phyloP scores from a whole-genome alignment of 1,140 invertebrate genomes.

The Ceratitis capitata region DNA sequence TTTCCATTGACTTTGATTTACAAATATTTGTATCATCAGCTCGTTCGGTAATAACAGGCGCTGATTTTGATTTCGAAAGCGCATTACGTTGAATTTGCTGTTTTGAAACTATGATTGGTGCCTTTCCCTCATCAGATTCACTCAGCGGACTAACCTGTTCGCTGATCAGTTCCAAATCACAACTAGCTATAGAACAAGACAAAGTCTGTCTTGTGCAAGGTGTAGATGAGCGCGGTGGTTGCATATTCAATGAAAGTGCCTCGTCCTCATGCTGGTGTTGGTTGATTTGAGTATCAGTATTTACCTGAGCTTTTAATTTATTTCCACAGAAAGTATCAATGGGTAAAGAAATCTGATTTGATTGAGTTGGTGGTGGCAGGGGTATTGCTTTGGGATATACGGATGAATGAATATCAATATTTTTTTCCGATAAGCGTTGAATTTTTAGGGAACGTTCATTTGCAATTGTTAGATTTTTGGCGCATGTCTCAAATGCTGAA shows the following conservation, averaged over 20 bases:
- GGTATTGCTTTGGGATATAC: slow-evolving; percentile 49
- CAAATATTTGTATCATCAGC: slow-evolving; percentile 8
- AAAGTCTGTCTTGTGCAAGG: slow-evolving; percentile 54
- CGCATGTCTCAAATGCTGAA: neutral
- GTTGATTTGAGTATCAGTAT: neutral
- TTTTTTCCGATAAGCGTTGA: slow-evolving; percentile 28
- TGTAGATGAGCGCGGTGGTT: slow-evolving; percentile 58
- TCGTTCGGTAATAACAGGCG: neutral
- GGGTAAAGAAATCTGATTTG: neutral
- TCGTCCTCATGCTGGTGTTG: slow-evolving; percentile 48
- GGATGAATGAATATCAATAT: slow-evolving; percentile 15
- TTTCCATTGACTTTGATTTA: slow-evolving; percentile 31
- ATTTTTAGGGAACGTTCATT: slow-evolving; percentile 11
- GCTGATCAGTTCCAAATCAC: slow-evolving; percentile 52
- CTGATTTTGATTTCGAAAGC: slow-evolving; percentile 20
- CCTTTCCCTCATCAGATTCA: slow-evolving; percentile 38
- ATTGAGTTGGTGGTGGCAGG: slow-evolving; percentile 40
- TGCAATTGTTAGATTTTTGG: neutral
- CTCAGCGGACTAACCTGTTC: slow-evolving; percentile 46
- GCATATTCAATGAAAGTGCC: slow-evolving; percentile 52
- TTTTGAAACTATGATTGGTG: neutral
- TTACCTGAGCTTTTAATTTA: neutral
- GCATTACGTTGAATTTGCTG: neutral
- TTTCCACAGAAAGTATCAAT: neutral
- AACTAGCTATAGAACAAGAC: slow-evolving; percentile 55